Evolutionary conservation across 2,797 vertebrate species (phyloP).

Genomic region (Limosa lapponica): DNA sequence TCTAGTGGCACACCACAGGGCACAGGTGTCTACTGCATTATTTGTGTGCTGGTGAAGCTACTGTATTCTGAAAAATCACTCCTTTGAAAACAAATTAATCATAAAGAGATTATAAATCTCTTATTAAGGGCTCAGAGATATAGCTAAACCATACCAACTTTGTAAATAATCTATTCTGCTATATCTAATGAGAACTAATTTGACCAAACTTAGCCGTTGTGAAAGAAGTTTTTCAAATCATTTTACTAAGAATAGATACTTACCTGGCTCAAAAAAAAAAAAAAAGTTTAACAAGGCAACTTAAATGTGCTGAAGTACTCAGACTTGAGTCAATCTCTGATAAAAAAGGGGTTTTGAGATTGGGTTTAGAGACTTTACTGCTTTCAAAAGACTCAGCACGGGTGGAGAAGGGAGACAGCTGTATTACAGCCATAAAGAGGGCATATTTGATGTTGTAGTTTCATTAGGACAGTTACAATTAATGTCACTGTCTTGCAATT

Average conservation of each 20-base stretch:
- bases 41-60: background rate
- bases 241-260: background rate
- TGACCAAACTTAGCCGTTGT: background rate
- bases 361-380: background rate
- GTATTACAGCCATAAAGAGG: background rate
- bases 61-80: background rate
- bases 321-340: background rate
- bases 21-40: background rate
- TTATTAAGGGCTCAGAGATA: background rate
- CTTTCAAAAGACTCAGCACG: background rate
- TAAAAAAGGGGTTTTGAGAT: background rate
- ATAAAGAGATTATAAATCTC: background rate
- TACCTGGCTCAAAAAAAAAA: background rate
- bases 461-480: background rate
- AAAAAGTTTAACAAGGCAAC: background rate
- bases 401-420: background rate
- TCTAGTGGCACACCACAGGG: background rate
- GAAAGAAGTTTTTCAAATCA: background rate
- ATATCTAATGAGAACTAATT: background rate
- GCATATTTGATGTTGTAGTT: background rate
- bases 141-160: background rate
- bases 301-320: background rate
- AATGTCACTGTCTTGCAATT: background rate
- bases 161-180: background rate
- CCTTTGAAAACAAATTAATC: background rate